Evolutionary conservation across 1,140 invertebrate genomes (phyloP).

Genomic region (Drosophila pseudoobscura): DNA sequence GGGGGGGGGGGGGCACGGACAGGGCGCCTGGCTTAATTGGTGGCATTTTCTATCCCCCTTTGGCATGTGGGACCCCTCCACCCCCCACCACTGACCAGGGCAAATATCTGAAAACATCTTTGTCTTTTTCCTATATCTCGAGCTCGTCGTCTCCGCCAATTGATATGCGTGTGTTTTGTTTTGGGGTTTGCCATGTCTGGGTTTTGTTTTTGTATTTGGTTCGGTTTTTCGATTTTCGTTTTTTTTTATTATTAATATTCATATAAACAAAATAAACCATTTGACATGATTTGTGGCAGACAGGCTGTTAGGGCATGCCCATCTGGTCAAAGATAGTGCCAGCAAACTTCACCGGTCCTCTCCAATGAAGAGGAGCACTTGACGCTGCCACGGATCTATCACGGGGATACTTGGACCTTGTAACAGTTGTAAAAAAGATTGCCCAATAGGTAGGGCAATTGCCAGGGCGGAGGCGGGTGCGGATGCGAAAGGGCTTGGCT

Average conservation of each 20-base stretch:
- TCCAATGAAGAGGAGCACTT: constrained; percentile 5
- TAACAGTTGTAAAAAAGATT: neutral
- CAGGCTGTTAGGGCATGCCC: neutral
- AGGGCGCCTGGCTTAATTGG: constrained; percentile 14
- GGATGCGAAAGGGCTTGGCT: too few species aligned
- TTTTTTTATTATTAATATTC: constrained; percentile 40
- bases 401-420: neutral
- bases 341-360: constrained; percentile 2
- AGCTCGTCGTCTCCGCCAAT: constrained; percentile 29
- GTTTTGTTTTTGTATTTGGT: constrained; percentile 27
- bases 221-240: neutral
- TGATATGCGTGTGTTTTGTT: constrained; percentile 48
- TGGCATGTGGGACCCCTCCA: too few species aligned
- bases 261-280: constrained; percentile 40
- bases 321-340: constrained; percentile 16
- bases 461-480: too few species aligned
- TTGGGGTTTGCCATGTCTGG: constrained; percentile 8
- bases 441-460: neutral
- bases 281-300: constrained; percentile 34
- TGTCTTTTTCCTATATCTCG: constrained; percentile 4
- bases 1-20: too few species aligned
- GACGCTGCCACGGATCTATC: constrained; percentile 18
- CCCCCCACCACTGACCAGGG: neutral
- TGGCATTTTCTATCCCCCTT: constrained; percentile 9
- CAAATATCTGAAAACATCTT: neutral